phyloP scores from a whole-genome alignment of 1,140 invertebrate genomes.

The Triops longicaudatus region DNA sequence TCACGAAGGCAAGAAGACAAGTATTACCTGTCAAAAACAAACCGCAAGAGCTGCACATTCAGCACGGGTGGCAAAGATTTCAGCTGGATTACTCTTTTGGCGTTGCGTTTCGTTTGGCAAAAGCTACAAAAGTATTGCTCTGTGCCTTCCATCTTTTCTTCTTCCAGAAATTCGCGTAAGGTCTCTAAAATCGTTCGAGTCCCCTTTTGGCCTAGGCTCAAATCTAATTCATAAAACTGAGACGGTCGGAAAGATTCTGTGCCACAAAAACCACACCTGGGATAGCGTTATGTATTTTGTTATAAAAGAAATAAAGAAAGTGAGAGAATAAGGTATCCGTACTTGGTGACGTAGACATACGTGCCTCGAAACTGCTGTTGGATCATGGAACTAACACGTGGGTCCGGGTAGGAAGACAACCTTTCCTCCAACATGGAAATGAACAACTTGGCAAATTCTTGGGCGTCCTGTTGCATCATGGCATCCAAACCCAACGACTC shows the following conservation, averaged over 20 bases:
- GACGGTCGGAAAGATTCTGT: constrained; percentile 50
- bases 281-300: not conserved
- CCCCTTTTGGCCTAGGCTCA: constrained; percentile 51
- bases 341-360: constrained; percentile 58
- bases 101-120: constrained; percentile 55
- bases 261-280: constrained; percentile 51
- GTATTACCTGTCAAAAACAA: constrained; percentile 54
- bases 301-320: not conserved
- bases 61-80: constrained; percentile 56
- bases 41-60: constrained; percentile 58
- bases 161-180: constrained; percentile 53
- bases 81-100: constrained; percentile 51
- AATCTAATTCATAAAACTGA: constrained; percentile 57
- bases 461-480: constrained; percentile 57
- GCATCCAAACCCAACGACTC: constrained; percentile 55
- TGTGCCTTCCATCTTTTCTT: constrained; percentile 55
- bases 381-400: constrained; percentile 45
- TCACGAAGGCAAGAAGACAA: not conserved
- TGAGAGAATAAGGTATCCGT: constrained; percentile 25
- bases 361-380: constrained; percentile 53
- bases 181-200: constrained; percentile 45
- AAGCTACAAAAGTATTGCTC: constrained; percentile 56
- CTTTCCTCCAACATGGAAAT: constrained; percentile 52
- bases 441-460: constrained; percentile 63
- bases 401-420: constrained; percentile 42